Evolutionary conservation across 2,113 vertebrate species (phyloP).

Genomic region (Zosterops pallidus): DNA sequence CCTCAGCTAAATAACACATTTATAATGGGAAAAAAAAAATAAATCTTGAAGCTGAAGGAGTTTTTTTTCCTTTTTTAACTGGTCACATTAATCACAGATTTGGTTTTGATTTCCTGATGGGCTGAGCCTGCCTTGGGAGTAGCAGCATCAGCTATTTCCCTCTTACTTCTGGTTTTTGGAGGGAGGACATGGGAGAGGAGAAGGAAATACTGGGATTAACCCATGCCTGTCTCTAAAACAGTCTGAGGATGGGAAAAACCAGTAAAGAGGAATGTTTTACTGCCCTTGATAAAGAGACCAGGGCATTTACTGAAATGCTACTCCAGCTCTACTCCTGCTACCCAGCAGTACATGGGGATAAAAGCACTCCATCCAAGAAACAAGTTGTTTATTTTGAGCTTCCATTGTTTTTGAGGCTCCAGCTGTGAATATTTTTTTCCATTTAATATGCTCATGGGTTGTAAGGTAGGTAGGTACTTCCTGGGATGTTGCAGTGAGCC

Average conservation of each 20-base stretch:
- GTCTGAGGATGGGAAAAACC: neutral
- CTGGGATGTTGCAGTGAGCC: neutral
- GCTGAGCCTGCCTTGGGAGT: neutral
- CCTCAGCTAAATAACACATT: neutral
- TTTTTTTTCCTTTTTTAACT: neutral
- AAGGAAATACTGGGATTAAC: neutral
- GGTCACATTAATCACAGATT: neutral
- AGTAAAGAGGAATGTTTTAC: neutral
- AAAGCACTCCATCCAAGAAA: neutral
- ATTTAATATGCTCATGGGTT: neutral
- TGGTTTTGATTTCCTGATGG: neutral
- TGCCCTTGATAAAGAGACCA: neutral
- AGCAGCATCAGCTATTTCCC: neutral
- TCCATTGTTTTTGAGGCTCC: neutral
- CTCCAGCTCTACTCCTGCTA: neutral
- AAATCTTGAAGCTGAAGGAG: neutral
- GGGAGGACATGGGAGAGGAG: neutral
- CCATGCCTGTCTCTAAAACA: neutral
- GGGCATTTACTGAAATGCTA: neutral
- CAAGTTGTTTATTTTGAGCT: neutral
- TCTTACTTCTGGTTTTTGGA: neutral
- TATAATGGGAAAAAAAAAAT: neutral
- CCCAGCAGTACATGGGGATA: neutral
- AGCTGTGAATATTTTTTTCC: neutral
- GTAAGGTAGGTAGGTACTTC: neutral